Percentiles rank a stretch among this genome's conserved stretches.
Evolutionary conservation across 1,140 invertebrate genomes (phyloP).

Genomic region (Drosophila varians): DNA sequence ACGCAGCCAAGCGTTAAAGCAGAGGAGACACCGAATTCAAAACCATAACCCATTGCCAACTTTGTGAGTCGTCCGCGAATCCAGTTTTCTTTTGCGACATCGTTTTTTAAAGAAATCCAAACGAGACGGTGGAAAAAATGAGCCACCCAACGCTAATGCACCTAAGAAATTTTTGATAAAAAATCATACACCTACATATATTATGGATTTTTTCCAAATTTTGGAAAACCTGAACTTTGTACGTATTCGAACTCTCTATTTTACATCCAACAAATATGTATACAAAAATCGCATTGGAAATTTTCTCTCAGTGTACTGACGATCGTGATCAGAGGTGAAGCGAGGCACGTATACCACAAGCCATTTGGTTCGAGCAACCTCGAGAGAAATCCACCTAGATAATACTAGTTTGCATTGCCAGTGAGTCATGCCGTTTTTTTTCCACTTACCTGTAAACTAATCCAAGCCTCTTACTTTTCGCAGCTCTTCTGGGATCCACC

Average conservation of each 20-base stretch:
- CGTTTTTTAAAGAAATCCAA: constrained; percentile 44
- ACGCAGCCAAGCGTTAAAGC: constrained; percentile 35
- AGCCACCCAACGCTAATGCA: not conserved
- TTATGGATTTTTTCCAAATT: too few relatives aligned
- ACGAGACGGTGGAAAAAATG: constrained; percentile 11
- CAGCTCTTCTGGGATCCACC: constrained; percentile 1
- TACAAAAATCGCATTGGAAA: not conserved
- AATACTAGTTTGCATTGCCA: constrained; percentile 54
- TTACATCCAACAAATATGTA: not conserved
- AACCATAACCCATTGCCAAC: constrained; percentile 43
- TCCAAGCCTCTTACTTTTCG: constrained; percentile 27
- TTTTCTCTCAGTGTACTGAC: constrained; percentile 9
- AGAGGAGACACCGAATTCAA: constrained; percentile 45
- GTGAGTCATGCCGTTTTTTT: constrained; percentile 60
- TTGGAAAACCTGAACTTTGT: too few relatives aligned
- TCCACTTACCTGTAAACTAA: constrained; percentile 52
- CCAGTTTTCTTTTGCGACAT: constrained; percentile 51
- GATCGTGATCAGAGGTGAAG: constrained; percentile 45
- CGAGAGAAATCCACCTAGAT: constrained; percentile 42
- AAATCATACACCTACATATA: too few relatives aligned
- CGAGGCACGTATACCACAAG: constrained; percentile 47
- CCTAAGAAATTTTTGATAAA: too few relatives aligned
- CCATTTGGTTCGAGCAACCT: constrained; percentile 23
- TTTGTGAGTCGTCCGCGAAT: constrained; percentile 36
- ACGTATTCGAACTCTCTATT: not conserved